Conservation (phyloP, 2,113 vertebrate species). For the Bos indicus region DNA sequence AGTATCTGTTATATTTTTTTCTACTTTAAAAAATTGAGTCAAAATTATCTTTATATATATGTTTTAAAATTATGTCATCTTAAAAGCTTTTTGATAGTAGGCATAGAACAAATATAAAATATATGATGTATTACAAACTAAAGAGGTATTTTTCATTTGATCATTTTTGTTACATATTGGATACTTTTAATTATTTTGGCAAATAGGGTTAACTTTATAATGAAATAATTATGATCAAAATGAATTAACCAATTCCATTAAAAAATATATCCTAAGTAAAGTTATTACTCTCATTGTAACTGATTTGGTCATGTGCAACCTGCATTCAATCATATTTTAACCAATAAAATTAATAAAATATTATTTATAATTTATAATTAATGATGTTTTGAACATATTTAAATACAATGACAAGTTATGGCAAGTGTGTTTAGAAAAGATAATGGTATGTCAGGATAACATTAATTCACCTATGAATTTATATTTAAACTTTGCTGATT, state of each 20-base stretch:
- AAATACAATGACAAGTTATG: background rate
- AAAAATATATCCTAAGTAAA: background rate
- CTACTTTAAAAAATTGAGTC: background rate
- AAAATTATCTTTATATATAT: background rate
- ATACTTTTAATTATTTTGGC: background rate
- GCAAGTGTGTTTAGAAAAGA: background rate
- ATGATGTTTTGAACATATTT: background rate
- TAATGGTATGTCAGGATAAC: background rate
- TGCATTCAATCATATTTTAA: background rate
- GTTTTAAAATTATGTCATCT: background rate
- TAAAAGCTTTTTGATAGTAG: background rate
- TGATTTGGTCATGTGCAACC: background rate
- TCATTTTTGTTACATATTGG: background rate
- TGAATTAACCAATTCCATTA: background rate
- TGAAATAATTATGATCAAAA: background rate
- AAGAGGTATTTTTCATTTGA: background rate
- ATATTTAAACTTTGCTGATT: background rate
- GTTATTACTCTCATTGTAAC: background rate
- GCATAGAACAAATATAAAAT: background rate
- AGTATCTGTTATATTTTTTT: background rate
- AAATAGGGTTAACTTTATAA: background rate
- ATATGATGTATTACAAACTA: background rate
- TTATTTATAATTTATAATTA: background rate
- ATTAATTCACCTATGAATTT: background rate
- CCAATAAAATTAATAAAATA: background rate